Evolutionary conservation across 2,888 invertebrate species (phyloP).

Genomic region (Drosophila flavopinicola): DNA sequence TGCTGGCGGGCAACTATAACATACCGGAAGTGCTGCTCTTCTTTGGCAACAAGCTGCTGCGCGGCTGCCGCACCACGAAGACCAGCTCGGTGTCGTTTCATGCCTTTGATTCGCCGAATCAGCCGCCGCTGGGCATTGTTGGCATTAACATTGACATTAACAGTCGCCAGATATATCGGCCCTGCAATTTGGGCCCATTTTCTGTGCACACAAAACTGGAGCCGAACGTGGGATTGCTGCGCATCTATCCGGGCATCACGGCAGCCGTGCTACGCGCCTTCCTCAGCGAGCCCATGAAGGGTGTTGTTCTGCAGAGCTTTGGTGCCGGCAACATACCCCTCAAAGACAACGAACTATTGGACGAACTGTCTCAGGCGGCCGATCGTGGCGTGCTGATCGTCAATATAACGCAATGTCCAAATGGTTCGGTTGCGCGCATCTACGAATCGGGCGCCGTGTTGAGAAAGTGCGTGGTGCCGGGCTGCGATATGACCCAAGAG

Average conservation of each 20-base stretch:
- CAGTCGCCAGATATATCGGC: slow-evolving; percentile 86
- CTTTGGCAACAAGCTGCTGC: slow-evolving; percentile 93
- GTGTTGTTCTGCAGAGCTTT: slow-evolving; percentile 95
- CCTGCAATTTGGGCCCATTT: slow-evolving; percentile 87
- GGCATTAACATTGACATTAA: slow-evolving; percentile 89
- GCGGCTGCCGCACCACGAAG: slow-evolving; percentile 89
- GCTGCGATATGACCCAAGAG: slow-evolving; percentile 89
- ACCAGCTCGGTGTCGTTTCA: slow-evolving; percentile 77
- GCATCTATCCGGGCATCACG: slow-evolving; percentile 96
- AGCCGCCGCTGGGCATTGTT: slow-evolving; percentile 90
- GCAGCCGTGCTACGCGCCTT: slow-evolving; percentile 89
- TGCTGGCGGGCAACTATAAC: slow-evolving; percentile 93
- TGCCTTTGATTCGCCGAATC: slow-evolving; percentile 89
- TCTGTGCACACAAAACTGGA: slow-evolving; percentile 89
- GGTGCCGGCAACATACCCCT: slow-evolving; percentile 97
- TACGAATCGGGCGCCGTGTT: slow-evolving; percentile 91
- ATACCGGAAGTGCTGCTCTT: slow-evolving; percentile 98
- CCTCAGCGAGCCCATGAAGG: slow-evolving; percentile 89
- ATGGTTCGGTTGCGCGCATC: slow-evolving; percentile 90
- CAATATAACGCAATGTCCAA: slow-evolving; percentile 95
- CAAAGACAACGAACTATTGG: slow-evolving; percentile 90
- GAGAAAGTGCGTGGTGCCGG: slow-evolving; percentile 79
- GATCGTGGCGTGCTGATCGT: slow-evolving; percentile 92
- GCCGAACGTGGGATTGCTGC: slow-evolving; percentile 92
- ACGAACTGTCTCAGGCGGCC: slow-evolving; percentile 89